Conservation (phyloP, 2,888 invertebrate species). For the Drosophila meridiana region DNA sequence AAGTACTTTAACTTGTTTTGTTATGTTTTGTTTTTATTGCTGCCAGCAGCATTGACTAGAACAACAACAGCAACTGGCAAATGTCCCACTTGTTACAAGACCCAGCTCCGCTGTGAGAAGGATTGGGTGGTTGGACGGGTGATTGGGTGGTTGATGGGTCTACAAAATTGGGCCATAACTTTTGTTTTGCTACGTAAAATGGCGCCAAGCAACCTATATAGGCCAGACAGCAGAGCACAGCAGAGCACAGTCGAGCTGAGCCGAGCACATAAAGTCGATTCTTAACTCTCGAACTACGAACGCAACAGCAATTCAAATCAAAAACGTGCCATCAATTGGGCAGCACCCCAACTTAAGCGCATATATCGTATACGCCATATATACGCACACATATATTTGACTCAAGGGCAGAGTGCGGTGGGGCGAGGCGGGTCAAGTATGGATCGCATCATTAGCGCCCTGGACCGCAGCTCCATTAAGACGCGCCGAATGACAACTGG, state of each 20-base stretch:
- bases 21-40: conserved; percentile 69
- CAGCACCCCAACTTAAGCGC: conserved; percentile 11
- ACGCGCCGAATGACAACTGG: conserved; percentile 74
- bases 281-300: conserved; percentile 46
- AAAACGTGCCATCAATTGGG: conserved; percentile 66
- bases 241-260: not conserved
- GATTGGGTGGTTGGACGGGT: conserved; percentile 2
- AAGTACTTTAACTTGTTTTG: conserved; percentile 7
- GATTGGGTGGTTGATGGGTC: conserved; percentile 42
- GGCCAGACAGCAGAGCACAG: conserved; percentile 64
- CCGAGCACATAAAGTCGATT: conserved; percentile 48
- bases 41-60: conserved; percentile 69
- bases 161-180: conserved; percentile 78
- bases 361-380: conserved; percentile 33
- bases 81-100: conserved; percentile 78
- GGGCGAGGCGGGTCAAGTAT: conserved; percentile 15
- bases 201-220: conserved; percentile 80
- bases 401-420: not conserved
- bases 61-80: conserved; percentile 72
- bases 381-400: not conserved
- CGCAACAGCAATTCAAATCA: conserved; percentile 66
- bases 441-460: conserved; percentile 78
- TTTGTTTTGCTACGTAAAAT: conserved; percentile 79
- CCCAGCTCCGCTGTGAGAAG: conserved; percentile 17
- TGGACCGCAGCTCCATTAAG: conserved; percentile 63